Base-by-base conservation (phyloP, 1,140 invertebrate genomes). In the Pseudomyrmex concolor region DNA sequence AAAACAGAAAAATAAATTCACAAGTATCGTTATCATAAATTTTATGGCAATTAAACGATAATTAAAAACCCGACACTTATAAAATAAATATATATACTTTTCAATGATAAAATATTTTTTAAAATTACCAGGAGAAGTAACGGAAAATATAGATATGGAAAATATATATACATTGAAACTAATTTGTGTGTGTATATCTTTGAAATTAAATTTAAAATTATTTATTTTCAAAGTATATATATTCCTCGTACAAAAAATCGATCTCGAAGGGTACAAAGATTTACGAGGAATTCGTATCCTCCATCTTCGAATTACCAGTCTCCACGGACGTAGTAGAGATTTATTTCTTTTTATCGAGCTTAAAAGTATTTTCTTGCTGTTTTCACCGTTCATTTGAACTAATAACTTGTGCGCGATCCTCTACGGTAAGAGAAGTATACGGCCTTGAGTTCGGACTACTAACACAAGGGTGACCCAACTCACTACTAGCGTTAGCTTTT, bases 291-390 rank as follows among this genome's bases (percentile, higher is more conserved):
- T 13, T 48, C 19, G 54, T 70, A 25, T 15, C 3, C 68, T 10
- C 73, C 82, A 76, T 87, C 77, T 84, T 89, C 86, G 86, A 89
- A 89, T 85, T 82, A 88, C 84, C 71, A 80, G 86, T 81, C 82
- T 86, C 84, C 78, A 77, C 83, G 63, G 84, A 88, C 82, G 73
- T 55, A 74, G 57, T 55, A 51, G 77, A 67, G 54, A 59, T 62
- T 86, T 66, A 81, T 84, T 78, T 90, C 89, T 89, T 87, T 86
- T 73, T 76, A 70, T 80, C 62, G 82, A 83, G 83, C 83, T 89
- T 86, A 88, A 91, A 91, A 91, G 89, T 87, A 86, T 89, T 91
- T 90, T 83, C 84, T 84, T 84, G 89, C 86, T 89, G 82, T 87
- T 87, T 85, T 89, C 89, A 64, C 76, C 84, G 77, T 72, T 89